Evolutionary conservation across 1,140 invertebrate species (phyloP).

Genomic region (Drosophila kanapiae): DNA sequence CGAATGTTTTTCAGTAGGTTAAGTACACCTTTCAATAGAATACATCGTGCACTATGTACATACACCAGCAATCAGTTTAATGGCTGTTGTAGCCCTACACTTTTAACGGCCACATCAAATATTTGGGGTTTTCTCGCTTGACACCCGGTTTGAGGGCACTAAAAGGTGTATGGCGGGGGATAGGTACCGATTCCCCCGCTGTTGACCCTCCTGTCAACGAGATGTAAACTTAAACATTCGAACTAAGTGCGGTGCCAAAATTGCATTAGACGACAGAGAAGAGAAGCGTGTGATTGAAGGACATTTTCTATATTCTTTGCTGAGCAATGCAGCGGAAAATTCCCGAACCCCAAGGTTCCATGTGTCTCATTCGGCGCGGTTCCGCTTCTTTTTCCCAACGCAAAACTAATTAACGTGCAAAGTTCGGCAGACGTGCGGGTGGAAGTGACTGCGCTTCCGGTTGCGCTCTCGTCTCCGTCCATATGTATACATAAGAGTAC

Average conservation of each 20-base stretch:
- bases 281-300: slow-evolving; percentile 17
- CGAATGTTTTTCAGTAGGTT: too few relatives aligned
- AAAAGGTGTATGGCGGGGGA: neutral
- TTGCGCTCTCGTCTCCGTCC: slow-evolving; percentile 5
- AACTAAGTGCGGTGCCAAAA: slow-evolving; percentile 28
- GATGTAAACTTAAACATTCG: slow-evolving; percentile 14
- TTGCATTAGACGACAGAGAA: slow-evolving; percentile 1
- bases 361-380: slow-evolving; percentile 14
- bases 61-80: too few relatives aligned
- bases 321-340: slow-evolving; percentile 19
- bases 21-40: too few relatives aligned
- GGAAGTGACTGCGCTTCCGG: slow-evolving; percentile 47
- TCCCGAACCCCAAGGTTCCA: slow-evolving; percentile 19
- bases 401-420: slow-evolving; percentile 50
- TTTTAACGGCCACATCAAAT: neutral
- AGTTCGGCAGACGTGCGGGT: slow-evolving; percentile 36
- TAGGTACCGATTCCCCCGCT: neutral
- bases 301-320: slow-evolving; percentile 11
- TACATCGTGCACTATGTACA: too few relatives aligned
- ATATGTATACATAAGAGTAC: slow-evolving; percentile 12
- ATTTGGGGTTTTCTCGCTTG: neutral
- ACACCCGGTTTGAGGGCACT: neutral
- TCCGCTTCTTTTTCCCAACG: slow-evolving; percentile 21
- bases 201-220: slow-evolving; percentile 18
- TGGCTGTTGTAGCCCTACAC: neutral